Evolutionary conservation across 2,113 vertebrate species (phyloP).

Genomic region (mouse (Mus musculus)): GRCm39 chr3:153137001-153137500

Average conservation of each 20-base stretch:
- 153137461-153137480: no score
- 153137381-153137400: not conserved
- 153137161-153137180: not conserved
- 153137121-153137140: not conserved
- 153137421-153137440: not conserved
- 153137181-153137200: no score
- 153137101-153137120: not conserved
- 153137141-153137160: not conserved
- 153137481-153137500: not conserved
- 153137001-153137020: not conserved
- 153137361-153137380: not conserved
- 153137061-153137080: not conserved
- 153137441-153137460: no score
- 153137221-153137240: slow-evolving; percentile 7
- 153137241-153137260: not conserved
- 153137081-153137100: no score
- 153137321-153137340: not conserved
- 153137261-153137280: not conserved
- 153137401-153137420: fast-evolving
- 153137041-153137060: not conserved
- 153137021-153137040: not conserved
- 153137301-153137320: not conserved
- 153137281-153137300: not conserved
- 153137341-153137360: slow-evolving; percentile 1
- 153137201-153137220: not conserved